A percentile compares a stretch with the other conserved stretches of the same genome.
These are phyloP conservation scores for Pachypanchax playfairii DNA, from an alignment of 2,113 vertebrate genomes.

Conservation along the genomic window DNA sequence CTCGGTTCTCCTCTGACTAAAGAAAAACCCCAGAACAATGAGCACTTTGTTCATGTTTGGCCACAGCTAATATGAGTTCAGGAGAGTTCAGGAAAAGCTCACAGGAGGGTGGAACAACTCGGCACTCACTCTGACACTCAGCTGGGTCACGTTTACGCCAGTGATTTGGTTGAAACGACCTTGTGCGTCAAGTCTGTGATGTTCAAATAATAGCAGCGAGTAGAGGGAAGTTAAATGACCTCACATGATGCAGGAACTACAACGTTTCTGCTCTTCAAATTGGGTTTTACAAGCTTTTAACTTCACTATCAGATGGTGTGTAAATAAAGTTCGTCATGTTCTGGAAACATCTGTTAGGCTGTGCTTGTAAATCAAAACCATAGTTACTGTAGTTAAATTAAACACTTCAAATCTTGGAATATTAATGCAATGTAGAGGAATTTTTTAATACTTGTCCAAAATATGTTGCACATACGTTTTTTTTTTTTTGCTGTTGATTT, in stretches of 20 bases:
- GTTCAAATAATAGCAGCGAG: conserved; percentile 33
- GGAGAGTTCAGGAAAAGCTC: conserved; percentile 64
- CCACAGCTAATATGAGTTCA: conserved; percentile 45
- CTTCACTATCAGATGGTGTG: not conserved
- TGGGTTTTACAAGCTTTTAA: conserved; percentile 36
- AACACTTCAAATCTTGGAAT: too few relatives aligned
- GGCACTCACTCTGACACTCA: conserved; percentile 34
- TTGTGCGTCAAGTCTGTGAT: too few relatives aligned
- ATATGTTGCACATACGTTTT: too few relatives aligned
- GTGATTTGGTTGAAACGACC: conserved; percentile 31
- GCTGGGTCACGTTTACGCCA: conserved; percentile 22
- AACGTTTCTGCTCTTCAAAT: conserved; percentile 21
- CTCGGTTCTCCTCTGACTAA: conserved; percentile 31
- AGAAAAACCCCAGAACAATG: conserved; percentile 70
- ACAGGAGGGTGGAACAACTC: conserved; percentile 40
- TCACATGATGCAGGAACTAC: conserved; percentile 40
- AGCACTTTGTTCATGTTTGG: conserved; percentile 75
- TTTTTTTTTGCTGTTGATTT: too few relatives aligned
- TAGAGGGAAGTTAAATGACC: conserved; percentile 39
- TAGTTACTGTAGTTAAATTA: too few relatives aligned
- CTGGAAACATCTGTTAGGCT: conserved; percentile 16
- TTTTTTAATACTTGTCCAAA: too few relatives aligned
- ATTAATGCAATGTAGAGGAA: too few relatives aligned
- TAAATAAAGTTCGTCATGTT: conserved; percentile 24
- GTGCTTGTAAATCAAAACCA: not conserved